Evolutionary conservation across 1,140 invertebrate genomes (phyloP), one percentile per base, ranked within the genome.

Genomic region (Pinna nobilis): DNA sequence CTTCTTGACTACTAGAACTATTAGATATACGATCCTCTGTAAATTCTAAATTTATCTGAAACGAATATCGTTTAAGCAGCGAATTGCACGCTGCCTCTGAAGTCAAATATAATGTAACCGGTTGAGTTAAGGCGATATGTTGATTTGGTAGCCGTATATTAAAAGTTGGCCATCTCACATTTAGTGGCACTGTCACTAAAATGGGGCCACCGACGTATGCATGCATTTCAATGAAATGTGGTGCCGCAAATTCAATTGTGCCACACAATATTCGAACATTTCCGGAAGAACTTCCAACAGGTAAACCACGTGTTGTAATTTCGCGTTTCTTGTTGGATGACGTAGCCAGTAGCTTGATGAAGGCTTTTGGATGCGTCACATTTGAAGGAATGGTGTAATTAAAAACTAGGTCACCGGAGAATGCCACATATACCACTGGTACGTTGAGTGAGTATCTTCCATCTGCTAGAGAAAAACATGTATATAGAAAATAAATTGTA

Each of bases 121-220:
- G 30, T 15, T 66, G 55, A 11, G 80, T 83, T 51, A 78, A 78
- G 6, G 83, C 83, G 7, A 67, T 37, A 47, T 81, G 82, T 13
- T 33, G 28, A 13, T 65, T 28, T 41, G 83, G 83, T 11, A 85
- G 69, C 13, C 47, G 55, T 32, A 85, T 50, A 18, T 39, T 44
- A 55, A 83, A 60, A 11, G 72, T 61, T 0, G 83, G 83, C 83
- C 83, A 85, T 15, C 51, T 39, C 18, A 82, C 80, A 15, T 74
- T 51, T 25, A 85, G 68, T 3, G 25, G 53, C 1, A 72, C 63
- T 37, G 75, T 63, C 7, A 76, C 61, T n/a, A 85, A 55, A 1
- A 83, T 51, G 1, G 70, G 65, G 15, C 83, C 82, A 33, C 71
- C 70, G 33, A 66, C 57, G 32, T 78, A 70, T 49, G 75, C 74